Conservation (phyloP, 2,113 vertebrate species). For the Mellivora capensis region DNA sequence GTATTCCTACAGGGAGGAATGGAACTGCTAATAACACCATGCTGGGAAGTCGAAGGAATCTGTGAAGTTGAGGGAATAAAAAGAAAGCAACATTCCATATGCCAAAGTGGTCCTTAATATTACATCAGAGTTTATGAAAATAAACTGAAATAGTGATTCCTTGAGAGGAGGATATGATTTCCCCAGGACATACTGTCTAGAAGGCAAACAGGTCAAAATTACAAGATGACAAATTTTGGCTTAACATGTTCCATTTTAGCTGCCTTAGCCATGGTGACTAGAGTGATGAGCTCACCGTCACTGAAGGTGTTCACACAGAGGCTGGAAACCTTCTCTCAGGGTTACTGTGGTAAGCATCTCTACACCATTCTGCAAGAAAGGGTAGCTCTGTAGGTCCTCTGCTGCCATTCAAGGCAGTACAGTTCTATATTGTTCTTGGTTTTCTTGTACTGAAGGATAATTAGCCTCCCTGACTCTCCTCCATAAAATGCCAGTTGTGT, state of each 20-base stretch:
- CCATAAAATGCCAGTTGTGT: not conserved
- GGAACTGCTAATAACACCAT: not conserved
- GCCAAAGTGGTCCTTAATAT: not conserved
- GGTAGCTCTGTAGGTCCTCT: not conserved
- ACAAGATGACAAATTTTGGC: not conserved
- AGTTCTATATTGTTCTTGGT: not conserved
- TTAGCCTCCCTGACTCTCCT: not conserved
- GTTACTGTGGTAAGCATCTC: not conserved
- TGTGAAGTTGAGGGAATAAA: not conserved
- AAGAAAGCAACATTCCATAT: not conserved
- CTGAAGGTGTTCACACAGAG: not conserved
- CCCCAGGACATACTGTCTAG: not conserved
- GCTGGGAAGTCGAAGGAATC: not conserved
- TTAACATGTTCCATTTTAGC: not conserved
- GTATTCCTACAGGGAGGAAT: not conserved
- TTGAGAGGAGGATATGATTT: not conserved
- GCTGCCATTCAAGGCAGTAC: not conserved
- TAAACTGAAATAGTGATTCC: not conserved
- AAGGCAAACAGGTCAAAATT: not conserved
- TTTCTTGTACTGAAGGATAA: not conserved
- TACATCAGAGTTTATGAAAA: not conserved
- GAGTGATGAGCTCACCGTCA: not conserved
- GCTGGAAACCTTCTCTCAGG: not conserved
- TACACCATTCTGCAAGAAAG: not conserved
- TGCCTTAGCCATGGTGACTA: not conserved